phyloP scores from a whole-genome alignment of 2,888 invertebrate genomes.

The Hololepta plana region DNA sequence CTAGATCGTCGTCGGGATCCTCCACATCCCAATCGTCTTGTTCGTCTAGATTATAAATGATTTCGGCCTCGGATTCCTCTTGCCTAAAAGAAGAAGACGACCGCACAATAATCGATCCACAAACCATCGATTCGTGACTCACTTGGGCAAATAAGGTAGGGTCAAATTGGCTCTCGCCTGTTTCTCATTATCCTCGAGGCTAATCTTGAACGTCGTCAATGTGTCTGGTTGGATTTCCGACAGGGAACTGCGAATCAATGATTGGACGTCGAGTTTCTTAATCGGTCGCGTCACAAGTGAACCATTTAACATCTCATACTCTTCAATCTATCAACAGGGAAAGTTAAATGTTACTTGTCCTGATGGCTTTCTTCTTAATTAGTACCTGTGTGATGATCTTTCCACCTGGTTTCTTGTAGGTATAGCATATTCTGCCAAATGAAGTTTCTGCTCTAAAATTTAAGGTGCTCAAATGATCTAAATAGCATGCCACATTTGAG shows the following conservation, averaged over 20 bases:
- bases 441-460: too few species aligned
- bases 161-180: slow-evolving; percentile 37
- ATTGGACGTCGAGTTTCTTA: slow-evolving; percentile 21
- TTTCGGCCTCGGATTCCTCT: too few species aligned
- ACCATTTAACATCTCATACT: slow-evolving; percentile 19
- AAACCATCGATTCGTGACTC: too few species aligned
- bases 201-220: slow-evolving; percentile 45
- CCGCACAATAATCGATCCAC: too few species aligned
- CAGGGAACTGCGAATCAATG: slow-evolving; percentile 15
- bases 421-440: slow-evolving; percentile 21
- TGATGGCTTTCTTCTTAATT: neutral
- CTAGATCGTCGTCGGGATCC: too few species aligned
- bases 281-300: slow-evolving; percentile 20
- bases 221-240: slow-evolving; percentile 24
- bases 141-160: slow-evolving; percentile 38
- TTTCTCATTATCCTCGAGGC: slow-evolving; percentile 40
- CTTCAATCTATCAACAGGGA: slow-evolving; percentile 16
- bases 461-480: slow-evolving; percentile 28
- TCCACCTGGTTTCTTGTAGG: slow-evolving; percentile 31
- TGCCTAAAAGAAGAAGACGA: too few species aligned
- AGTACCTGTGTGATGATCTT: slow-evolving; percentile 32
- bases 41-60: too few species aligned
- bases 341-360: slow-evolving; percentile 3
- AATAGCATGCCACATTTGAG: slow-evolving; percentile 25
- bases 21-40: too few species aligned